Percentiles rank a stretch among this genome's conserved stretches.
These are phyloP conservation scores for Rotaria socialis DNA, from an alignment of 2,888 invertebrate genomes.

Conservation along the genomic window DNA sequence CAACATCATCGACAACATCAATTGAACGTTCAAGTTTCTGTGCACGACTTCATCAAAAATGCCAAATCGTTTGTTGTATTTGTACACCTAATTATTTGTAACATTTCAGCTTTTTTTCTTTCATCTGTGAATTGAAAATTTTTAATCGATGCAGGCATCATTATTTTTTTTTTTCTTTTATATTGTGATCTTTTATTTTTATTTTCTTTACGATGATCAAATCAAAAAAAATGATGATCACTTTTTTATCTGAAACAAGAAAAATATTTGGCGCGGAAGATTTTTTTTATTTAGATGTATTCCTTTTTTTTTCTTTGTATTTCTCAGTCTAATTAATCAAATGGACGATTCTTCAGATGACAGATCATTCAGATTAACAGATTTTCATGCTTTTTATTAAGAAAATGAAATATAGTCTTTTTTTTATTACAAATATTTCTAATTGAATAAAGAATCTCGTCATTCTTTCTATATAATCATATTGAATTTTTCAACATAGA, in stretches of 20 bases:
- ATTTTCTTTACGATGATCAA: neutral
- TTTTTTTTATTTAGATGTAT: neutral
- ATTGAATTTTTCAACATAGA: no score
- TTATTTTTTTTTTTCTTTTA: neutral
- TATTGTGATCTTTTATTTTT: neutral
- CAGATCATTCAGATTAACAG: neutral
- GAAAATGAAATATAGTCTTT: no score
- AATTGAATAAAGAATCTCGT: no score
- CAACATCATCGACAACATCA: constrained; percentile 19
- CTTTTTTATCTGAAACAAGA: neutral
- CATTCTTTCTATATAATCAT: no score
- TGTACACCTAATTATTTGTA: constrained; percentile 23
- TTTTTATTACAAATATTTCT: no score
- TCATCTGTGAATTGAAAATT: no score
- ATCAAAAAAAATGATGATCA: neutral
- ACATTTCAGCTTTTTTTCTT: neutral
- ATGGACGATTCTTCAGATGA: neutral
- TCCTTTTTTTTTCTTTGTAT: neutral
- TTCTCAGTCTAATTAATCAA: neutral
- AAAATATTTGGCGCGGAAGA: neutral
- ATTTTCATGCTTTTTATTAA: neutral
- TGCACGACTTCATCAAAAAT: neutral
- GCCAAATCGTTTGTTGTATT: constrained; percentile 30
- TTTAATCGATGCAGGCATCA: neutral
- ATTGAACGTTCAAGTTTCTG: constrained; percentile 17